Evolutionary conservation across 2,113 vertebrate genomes (phyloP).

Genomic region (Eudyptes chrysolophus): DNA sequence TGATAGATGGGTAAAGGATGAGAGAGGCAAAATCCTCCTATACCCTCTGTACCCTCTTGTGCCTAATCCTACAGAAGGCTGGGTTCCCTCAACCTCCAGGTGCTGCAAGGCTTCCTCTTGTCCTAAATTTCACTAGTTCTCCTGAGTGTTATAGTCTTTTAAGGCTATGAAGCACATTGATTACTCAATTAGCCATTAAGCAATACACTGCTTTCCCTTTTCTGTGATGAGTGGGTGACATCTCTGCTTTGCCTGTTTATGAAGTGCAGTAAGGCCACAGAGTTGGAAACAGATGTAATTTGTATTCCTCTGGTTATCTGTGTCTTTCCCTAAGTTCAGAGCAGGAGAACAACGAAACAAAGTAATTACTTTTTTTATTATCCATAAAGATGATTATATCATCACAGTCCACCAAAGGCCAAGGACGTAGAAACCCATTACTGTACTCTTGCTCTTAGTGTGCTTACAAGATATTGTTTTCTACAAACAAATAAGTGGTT

Average conservation of each 20-base stretch:
- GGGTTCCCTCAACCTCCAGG: neutral
- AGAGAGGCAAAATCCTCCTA: neutral
- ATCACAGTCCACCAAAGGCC: neutral
- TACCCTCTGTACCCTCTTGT: neutral
- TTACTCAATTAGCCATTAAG: neutral
- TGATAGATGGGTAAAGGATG: neutral
- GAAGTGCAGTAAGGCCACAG: neutral
- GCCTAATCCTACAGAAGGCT: neutral
- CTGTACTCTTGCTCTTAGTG: neutral
- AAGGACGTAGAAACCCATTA: neutral
- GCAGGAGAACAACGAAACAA: neutral
- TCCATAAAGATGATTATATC: neutral
- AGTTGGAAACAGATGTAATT: neutral
- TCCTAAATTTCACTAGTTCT: neutral
- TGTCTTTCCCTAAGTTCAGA: neutral
- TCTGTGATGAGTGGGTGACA: neutral
- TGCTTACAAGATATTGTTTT: neutral
- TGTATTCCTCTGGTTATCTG: neutral
- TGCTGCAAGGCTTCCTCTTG: neutral
- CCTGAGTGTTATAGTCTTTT: neutral
- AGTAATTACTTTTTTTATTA: neutral
- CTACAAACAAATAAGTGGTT: neutral
- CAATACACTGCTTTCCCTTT: neutral
- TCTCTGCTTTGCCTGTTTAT: neutral
- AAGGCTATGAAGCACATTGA: neutral